Base-by-base conservation (phyloP, 2,113 vertebrate genomes). In the Dolichallabes microphthalmus region DNA sequence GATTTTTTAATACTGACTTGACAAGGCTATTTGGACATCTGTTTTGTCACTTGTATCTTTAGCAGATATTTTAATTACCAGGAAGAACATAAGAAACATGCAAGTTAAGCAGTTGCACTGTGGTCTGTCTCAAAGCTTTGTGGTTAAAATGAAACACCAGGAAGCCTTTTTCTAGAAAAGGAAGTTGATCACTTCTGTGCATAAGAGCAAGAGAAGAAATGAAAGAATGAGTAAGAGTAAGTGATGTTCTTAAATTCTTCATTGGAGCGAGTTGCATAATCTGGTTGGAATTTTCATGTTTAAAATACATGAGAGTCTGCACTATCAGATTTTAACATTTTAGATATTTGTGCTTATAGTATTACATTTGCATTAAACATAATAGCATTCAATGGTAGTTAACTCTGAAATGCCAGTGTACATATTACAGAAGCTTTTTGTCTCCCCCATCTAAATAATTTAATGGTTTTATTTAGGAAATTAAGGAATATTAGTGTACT, bases 21-120 rank as follows among this genome's bases (percentile, higher is more conserved):
- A 12, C 10, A 20, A 61, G 17, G 9, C 25, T 39, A 27, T n/a
- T 32, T 15, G 12, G 60, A 74, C 22, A 17, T 17, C 64, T 35
- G 4, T 82, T 52, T 57, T 58, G 68, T 53, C 58, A 74, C 64
- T 73, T 92, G 30, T 82, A 39, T 73, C 4, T 6, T 19, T 22
- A 52, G 25, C 30, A 52, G 64, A 87, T 60, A 74, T 77, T 64
- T 71, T 58, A 2, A 82, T 77, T 80, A 88, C 86, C 77, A 83
- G n/a, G 75, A 89, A 87, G 63, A 90, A 78, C 66, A 64, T 87
- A 6, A 87, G 7, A 87, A 93, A 90, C 58, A 30, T 52, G 39
- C 78, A 90, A 87, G 90, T 91, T 94, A 90, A 91, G 92, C n/a
- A 53, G n/a, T 52, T 75, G 25, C 14, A 27, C 4, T 27, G 22